Evolutionary conservation across 2,888 invertebrate species (phyloP), one percentile per base, ranked within the genome.

Genomic region (Alloscopus bannaensis): DNA sequence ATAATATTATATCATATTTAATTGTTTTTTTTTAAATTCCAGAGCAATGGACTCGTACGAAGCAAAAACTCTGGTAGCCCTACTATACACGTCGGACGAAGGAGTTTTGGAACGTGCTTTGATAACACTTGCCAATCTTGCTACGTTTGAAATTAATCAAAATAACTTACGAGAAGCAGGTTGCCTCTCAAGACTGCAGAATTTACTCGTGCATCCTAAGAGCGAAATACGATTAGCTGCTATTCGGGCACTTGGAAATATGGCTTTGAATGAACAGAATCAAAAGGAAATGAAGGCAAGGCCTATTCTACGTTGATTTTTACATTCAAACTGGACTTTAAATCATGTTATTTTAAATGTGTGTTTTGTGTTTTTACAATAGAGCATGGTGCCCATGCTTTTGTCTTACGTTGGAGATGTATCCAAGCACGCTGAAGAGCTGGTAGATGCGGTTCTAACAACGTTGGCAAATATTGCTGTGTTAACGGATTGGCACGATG

Each of bases 391-490:
- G 68, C 90, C 90, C 4, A 87, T 89, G 29, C 86, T 91, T 45
- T 87, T 90, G 59, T 88, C 89, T 22, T 87, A 89, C 50, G 86
- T 89, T 3, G 86, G 86, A 62, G 81, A 81, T 24, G 64, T 72
- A n/a, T 50, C 60, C 20, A 77, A 64, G 52, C 87, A 88, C 29
- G 88, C 88, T 50, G 88, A 88, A 42, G 89, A 89, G 81, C 86
- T 89, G 62, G 87, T 90, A 36, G 87, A 89, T 78, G 88, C 90
- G 82, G 88, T 89, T n/a, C 87, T 91, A n/a, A 88, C 90, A 36
- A 90, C 90, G 2, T 87, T 91, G 47, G 90, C 90, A 28, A 91
- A 91, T 87, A 88, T 91, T 80, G 90, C 91, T 16, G 88, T 89
- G 18, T 84, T 88, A 24, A 62, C 83, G 3, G 88, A 89, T 75